Base-by-base conservation (phyloP, 2,113 vertebrate genomes). In the Macheiramphus alcinus region DNA sequence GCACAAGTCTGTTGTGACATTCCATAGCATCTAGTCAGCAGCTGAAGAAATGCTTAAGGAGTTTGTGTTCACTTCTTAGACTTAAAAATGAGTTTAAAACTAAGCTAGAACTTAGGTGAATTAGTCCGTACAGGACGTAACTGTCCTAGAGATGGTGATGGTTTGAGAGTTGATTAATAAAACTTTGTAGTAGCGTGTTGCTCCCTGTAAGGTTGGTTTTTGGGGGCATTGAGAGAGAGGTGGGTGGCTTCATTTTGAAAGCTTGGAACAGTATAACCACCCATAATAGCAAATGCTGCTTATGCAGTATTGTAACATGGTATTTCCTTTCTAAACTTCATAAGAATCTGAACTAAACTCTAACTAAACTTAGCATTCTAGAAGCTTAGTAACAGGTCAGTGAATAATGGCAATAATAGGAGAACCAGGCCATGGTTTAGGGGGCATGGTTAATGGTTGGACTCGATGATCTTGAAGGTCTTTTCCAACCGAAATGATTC, bases 101-200 rank as follows among this genome's bases (percentile, higher is more conserved):
- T 7, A 13, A 76, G 26, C 31, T 52, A n/a, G 32, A n/a, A 3
- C 8, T 36, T 68, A 40, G 9, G n/a, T 56, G 23, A 68, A 14
- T 61, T n/a, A 31, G 5, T 74, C n/a, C 22, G 32, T 1, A 0
- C 15, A 2, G 68, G 2, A 34, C 3, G 15, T 40, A 16, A 27
- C 38, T 34, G 22, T 58, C 36, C 56, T 92, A 88, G 72, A 68
- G 43, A 3, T 56, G 29, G 19, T 11, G 13, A 9, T 0, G 1
- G 2, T 71, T 71, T 40, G 12, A 31, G 17, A 26, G 40, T 19
- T 58, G 32, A 3, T 65, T 13, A 42, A 61, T 66, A 32, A 32
- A 45, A 32, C 38, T n/a, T 16, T 4, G 12, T 17, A 23, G 16
- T 10, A 6, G 17, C 4, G 4, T 58, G 20, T 1, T 82, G 29